Evolutionary conservation across 2,797 vertebrate species (phyloP), one percentile per base, ranked within the genome.

Genomic region (Odontamblyopus rebecca): DNA sequence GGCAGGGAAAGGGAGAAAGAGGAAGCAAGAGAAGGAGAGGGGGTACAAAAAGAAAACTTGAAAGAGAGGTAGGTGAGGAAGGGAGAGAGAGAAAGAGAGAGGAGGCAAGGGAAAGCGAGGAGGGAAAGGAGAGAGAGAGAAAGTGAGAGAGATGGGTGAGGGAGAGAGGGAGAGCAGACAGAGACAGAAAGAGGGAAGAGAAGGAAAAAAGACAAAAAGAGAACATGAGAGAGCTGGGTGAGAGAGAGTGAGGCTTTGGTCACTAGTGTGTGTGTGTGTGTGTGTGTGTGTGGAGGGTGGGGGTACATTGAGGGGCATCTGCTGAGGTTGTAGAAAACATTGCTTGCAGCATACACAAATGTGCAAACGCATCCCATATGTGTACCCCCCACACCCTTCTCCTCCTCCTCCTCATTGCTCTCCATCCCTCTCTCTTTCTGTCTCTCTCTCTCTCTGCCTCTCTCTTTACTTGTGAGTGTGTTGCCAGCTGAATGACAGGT

Each of bases 401-500:
- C 4, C 68, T 61, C 56, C 57, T 51, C 6, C 29, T 86, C 61
- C 66, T 11, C 11, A n/a, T 56, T 16, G 8, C n/a, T 12, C n/a
- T 26, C 54, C 6, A 2, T 12, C n/a, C 23, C 54, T 56, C 54
- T 54, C 53, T 48, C 61, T 68, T 77, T 74, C 75, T 70, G 76
- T 67, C 8, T 76, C 66, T n/a, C 51, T n/a, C 57, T n/a, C 57
- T 41, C 38, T 53, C 50, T 71, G 65, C 59, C 59, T 56, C 8
- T 29, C 86, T 51, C 6, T 29, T 85, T 65, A 70, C 62, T 61
- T 41, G 63, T 61, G 74, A 67, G 77, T 73, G 56, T 85, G 71
- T 79, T 68, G 75, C 89, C 89, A 92, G 84, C 94, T 98, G 96
- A 98, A 94, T 97, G 96, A 97, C 96, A 97, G 96, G 94, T 88